Base-by-base conservation (phyloP, 2,888 invertebrate genomes). In the Agrypnus murinus region DNA sequence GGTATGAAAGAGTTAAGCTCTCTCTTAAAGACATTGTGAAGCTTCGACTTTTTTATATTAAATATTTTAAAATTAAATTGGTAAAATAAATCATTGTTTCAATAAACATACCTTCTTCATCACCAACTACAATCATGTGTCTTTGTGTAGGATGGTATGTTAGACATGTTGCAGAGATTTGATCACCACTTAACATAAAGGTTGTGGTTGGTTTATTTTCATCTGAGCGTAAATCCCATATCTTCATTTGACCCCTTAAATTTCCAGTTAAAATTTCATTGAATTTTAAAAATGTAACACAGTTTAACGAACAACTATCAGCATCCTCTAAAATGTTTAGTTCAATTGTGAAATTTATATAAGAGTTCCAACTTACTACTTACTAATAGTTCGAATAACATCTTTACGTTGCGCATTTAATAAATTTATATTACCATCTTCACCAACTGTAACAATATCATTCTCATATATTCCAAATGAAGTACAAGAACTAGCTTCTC, bases 141-240 rank as follows among this genome's bases (percentile, higher is more conserved):
- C 93, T 91, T 80, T 97, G 96, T 9, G 94, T 95, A 0, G 97
- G 97, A 85, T 97, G 96, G 77, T 91, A 91, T 14, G 92, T 89
- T 53, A 97, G 87, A 81, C 93, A 92, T 0, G 92, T 93, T 0
- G 93, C 92, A 58, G 91, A 92, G 72, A 90, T 88, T 86, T 90
- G 91, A 74, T 93, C 93, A 0, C 92, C 93, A 32, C 92, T 92
- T 66, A 94, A 87, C 79, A 93, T 90, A 80, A 96, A 94, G 40
- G 91, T 91, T 45, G 90, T 89, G 0, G 89, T 86, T 1, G 95
- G 92, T 72, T 89, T 89, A 78, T 92, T 88, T 1, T 87, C 86
- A 9, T 88, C 84, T 32, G 89, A 88, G 73, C 95, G 88, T 7
- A 95, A 85, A 83, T 97, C 97, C 91, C 95, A 96, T 69, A 96